phyloP scores from a whole-genome alignment of 2,113 vertebrate species.

The Tachuris rubrigastra region DNA sequence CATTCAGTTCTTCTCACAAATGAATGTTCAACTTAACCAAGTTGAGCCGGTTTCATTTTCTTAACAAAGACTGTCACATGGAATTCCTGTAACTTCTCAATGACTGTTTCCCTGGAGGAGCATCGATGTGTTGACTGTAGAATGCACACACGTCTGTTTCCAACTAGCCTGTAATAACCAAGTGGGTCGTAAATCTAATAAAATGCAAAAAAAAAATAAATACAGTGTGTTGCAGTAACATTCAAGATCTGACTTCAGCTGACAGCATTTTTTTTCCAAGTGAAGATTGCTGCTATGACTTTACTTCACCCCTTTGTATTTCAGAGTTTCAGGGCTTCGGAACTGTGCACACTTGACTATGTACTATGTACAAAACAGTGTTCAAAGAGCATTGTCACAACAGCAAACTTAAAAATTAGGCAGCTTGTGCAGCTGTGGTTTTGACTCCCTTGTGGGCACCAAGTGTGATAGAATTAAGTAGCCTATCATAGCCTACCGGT shows the following conservation, averaged over 20 bases:
- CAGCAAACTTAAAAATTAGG: background rate
- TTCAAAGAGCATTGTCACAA: background rate
- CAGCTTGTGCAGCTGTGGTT: background rate
- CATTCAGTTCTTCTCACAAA: background rate
- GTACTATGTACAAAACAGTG: background rate
- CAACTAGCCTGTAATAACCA: background rate
- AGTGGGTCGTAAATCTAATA: background rate
- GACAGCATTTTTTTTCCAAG: background rate
- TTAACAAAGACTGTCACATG: background rate
- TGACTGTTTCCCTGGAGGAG: background rate
- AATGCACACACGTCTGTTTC: background rate
- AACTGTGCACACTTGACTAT: background rate
- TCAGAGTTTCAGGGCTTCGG: background rate
- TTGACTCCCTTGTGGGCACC: background rate
- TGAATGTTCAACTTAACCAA: background rate
- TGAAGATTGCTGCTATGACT: background rate
- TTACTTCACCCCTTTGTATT: background rate
- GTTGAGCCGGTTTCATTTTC: background rate
- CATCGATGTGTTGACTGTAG: background rate
- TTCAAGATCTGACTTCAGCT: background rate
- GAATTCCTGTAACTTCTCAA: background rate
- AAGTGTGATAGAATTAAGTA: background rate
- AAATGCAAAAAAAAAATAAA: background rate
- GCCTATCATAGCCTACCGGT: background rate
- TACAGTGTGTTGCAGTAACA: background rate